Base-by-base conservation (phyloP, 2,888 invertebrate species). In the Aleiodes alternator region DNA sequence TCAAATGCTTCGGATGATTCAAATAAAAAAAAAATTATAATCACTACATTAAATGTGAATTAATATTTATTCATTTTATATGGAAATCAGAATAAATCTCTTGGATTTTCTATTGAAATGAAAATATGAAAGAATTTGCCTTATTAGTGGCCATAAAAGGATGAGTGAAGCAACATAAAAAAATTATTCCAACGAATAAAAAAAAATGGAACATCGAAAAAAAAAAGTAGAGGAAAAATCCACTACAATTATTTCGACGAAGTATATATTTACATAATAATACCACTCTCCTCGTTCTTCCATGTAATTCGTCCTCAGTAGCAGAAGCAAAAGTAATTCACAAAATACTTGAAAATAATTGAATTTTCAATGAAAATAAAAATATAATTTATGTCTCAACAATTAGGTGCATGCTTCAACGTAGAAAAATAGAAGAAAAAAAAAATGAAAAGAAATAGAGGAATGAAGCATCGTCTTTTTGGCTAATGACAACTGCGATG, bases 401-500 rank as follows among this genome's bases (percentile, higher is more conserved):
- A 43, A 64, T 48, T 64, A 43, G 7, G 43, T 61, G 16, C 29
- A 14, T 38, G 11, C 14, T 61, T 48, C 23, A 48, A 11, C 11
- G 5, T 11, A 48, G 23, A 64, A 48, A 48, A 43, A 43, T 23
- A 23, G 23, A 23, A 23, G 1, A 2, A 23, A 23, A 23, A 23
- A 23, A 23, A 23, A 23, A 23, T 23, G 23, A 23, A 23, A 23
- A 56, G 53, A 38, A 70, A 23, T n/a, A 59, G 59, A 69, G 31
- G 50, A 71, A 53, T 56, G 29, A 48, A 61, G 53, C 68, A 56
- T 59, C 57, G 56, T 38, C 71, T 71, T 66, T 75, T 75, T 71
- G 71, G 71, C 71, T 71, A 66, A 14, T 70, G 55, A 70, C 75
- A 23, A 69, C 69, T 34, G 38, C 55, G 57, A 66, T 72, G 66